Percentiles rank a stretch among this genome's conserved stretches.
phyloP scores from a whole-genome alignment of 2,797 vertebrate genomes.

The Vultur gryphus region DNA sequence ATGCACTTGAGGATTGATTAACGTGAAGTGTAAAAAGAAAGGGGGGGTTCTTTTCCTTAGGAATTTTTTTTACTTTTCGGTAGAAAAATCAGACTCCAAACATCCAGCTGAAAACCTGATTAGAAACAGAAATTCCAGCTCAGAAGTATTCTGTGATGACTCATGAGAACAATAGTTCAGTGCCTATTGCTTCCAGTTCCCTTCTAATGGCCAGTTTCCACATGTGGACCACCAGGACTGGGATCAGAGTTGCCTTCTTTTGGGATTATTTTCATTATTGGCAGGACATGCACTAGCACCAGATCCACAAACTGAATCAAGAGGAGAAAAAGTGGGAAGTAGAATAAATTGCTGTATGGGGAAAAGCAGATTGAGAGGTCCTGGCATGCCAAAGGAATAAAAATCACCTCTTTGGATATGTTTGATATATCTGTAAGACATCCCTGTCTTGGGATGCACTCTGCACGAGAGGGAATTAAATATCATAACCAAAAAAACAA shows the following conservation, averaged over 20 bases:
- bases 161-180: conserved; percentile 43
- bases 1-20: conserved; percentile 8
- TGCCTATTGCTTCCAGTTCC: conserved; percentile 40
- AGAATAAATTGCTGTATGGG: conserved; percentile 4
- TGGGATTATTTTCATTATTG: conserved; percentile 23
- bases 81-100: background rate
- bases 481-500: background rate
- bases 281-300: background rate
- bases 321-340: background rate
- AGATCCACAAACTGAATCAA: background rate
- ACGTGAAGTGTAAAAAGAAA: background rate
- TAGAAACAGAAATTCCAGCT: conserved; percentile 43
- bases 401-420: background rate
- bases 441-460: background rate
- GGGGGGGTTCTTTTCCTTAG: background rate
- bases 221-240: conserved; percentile 40
- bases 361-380: background rate
- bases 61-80: background rate
- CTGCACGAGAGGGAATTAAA: background rate
- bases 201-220: conserved; percentile 8
- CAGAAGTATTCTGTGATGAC: background rate
- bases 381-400: background rate
- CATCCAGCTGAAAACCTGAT: conserved; percentile 4
- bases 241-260: conserved; percentile 36
- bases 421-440: background rate